Percentiles rank a stretch among this genome's conserved stretches.
phyloP scores from a whole-genome alignment of 1,140 invertebrate genomes.

The Orchesella cincta region DNA sequence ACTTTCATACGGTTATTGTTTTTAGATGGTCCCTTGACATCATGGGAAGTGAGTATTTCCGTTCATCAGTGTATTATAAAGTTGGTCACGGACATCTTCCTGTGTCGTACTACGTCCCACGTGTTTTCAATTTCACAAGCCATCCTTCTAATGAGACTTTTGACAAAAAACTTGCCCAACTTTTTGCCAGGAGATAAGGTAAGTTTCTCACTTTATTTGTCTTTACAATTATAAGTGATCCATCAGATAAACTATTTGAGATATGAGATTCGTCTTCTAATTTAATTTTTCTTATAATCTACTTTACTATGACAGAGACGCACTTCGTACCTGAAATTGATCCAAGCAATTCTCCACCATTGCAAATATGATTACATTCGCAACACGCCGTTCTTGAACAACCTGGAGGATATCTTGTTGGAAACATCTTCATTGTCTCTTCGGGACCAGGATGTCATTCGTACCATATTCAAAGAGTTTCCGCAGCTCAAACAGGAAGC shows the following conservation, averaged over 20 bases:
- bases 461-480: background rate
- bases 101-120: background rate
- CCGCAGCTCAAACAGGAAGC: too few relatives aligned
- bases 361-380: background rate
- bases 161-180: background rate
- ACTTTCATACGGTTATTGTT: too few relatives aligned
- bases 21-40: background rate
- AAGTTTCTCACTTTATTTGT: too few relatives aligned
- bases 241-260: too few relatives aligned
- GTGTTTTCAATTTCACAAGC: background rate
- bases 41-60: background rate
- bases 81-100: constrained; percentile 1
- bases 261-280: too few relatives aligned
- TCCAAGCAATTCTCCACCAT: background rate
- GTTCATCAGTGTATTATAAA: constrained; percentile 3
- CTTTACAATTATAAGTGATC: too few relatives aligned
- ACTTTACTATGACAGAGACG: constrained; percentile 5
- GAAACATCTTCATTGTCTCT: background rate
- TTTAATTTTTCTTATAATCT: background rate
- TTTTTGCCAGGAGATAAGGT: background rate
- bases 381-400: background rate
- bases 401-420: background rate
- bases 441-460: background rate
- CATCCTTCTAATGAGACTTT: background rate
- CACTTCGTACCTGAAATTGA: background rate